Percentiles rank a stretch among this genome's conserved stretches.
These are phyloP conservation scores for Atherinomorus stipes DNA, from an alignment of 2,113 vertebrate species.

Conservation along the genomic window DNA sequence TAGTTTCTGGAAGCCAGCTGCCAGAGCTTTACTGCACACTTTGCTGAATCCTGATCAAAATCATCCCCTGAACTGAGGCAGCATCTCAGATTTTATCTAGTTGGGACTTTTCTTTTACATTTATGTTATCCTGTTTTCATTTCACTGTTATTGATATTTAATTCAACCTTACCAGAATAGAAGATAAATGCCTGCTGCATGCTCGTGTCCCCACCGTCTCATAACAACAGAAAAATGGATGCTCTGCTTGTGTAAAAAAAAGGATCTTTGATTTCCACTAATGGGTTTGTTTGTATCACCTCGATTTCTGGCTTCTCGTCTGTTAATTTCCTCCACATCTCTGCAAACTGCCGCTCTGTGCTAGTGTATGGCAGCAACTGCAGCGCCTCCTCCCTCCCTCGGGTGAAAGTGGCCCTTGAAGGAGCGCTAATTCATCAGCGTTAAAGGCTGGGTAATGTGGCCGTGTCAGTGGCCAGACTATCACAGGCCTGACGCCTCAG, in stretches of 20 bases:
- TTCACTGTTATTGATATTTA: too few relatives aligned
- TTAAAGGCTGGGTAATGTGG: conserved; percentile 65
- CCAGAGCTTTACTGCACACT: background rate
- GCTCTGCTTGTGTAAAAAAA: conserved; percentile 17
- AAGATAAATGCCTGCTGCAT: too few relatives aligned
- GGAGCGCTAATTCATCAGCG: conserved; percentile 77
- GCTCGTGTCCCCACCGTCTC: too few relatives aligned
- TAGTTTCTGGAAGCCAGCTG: too few relatives aligned
- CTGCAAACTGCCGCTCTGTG: background rate
- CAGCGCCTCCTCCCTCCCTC: conserved; percentile 7
- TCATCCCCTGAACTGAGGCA: too few relatives aligned
- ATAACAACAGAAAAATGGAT: background rate
- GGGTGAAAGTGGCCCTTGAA: conserved; percentile 31
- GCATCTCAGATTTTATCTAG: too few relatives aligned
- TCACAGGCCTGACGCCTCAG: conserved; percentile 53
- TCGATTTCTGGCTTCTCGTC: conserved; percentile 13
- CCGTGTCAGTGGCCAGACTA: conserved; percentile 40
- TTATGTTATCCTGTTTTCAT: too few relatives aligned
- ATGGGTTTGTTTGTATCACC: conserved; percentile 49
- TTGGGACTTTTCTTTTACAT: too few relatives aligned
- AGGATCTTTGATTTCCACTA: conserved; percentile 40
- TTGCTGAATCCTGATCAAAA: background rate
- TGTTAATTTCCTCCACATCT: conserved; percentile 6
- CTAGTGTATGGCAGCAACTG: background rate
- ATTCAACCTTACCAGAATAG: too few relatives aligned